Evolutionary conservation across 2,888 invertebrate species (phyloP), one percentile per base, ranked within the genome.

Genomic region (Dolichopus griseipennis): DNA sequence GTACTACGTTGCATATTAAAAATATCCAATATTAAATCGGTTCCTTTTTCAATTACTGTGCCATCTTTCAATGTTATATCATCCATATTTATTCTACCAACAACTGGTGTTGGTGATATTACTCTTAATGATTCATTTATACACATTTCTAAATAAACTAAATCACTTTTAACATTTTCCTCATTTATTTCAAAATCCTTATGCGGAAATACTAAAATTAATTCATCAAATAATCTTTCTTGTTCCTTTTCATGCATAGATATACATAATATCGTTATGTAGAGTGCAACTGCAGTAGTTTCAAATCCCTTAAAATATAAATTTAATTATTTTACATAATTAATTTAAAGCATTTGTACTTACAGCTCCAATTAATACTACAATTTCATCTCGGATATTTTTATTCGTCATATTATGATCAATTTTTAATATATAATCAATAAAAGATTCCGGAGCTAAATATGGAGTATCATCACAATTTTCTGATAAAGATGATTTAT

Each of bases 311-410:
- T 8, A 8, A 64, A 64, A n/a, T n/a, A n/a, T 5, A 27, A 15
- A 12, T 61, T 4, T 27, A 27, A 27, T 27, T 4, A 27, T 27
- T 27, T 37, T 37, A 2, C n/a, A 27, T 27, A 27, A 27, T 27
- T 4, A 27, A 4, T 27, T 37, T 37, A 2, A 2, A 64, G 34
- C 4, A 64, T 33, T 63, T 15, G 15, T 68, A 75, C 76, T 73
- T 68, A 79, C 80, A 70, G 80, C 79, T 67, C 79, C 80, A 69
- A 79, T 78, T 67, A 75, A 77, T 63, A 79, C 80, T 71, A 79
- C 79, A 6, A 80, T 77, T 74, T 79, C 79, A 69, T 79, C 79
- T 66, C 79, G 74, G 20, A 78, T 77, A 72, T 79, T 80, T 67
- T 77, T 73, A 78, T 77, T 77, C 33, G 77, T 75, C 66, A 79